Conservation (phyloP, 1,140 invertebrate genomes). For the Homalodisca vitripennis region DNA sequence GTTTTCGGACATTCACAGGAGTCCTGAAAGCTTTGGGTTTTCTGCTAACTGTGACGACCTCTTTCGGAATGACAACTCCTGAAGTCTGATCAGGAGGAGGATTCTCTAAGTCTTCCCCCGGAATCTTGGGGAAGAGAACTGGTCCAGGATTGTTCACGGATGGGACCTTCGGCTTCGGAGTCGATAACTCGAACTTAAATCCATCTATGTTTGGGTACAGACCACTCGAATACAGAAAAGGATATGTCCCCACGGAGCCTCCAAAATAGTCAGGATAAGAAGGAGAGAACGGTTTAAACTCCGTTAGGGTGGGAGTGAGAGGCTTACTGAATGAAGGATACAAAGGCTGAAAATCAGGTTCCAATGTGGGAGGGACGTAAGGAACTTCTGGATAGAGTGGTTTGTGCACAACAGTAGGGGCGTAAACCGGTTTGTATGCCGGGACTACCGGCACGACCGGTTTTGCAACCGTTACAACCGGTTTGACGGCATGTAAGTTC, state of each 20-base stretch:
- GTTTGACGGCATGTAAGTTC: slow-evolving; percentile 2
- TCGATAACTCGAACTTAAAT: slow-evolving; percentile 2
- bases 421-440: slow-evolving; percentile 11
- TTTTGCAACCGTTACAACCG: slow-evolving; percentile 16
- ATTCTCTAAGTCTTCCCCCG: background rate
- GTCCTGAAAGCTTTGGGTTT: slow-evolving; percentile 13
- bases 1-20: background rate
- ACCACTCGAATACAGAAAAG: background rate
- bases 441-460: background rate
- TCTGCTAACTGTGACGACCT: background rate
- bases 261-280: slow-evolving; percentile 14
- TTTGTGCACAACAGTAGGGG: background rate
- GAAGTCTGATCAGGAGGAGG: slow-evolving; percentile 25
- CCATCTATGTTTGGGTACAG: background rate
- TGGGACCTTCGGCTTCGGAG: background rate
- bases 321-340: background rate
- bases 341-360: slow-evolving; percentile 7
- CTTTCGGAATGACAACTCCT: slow-evolving; percentile 2
- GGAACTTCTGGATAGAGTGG: slow-evolving; percentile 3
- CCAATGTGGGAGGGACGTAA: background rate
- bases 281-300: slow-evolving; percentile 2
- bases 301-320: background rate
- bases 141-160: slow-evolving; percentile 11
- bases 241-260: background rate
- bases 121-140: slow-evolving; percentile 13